A percentile compares a stretch with the other conserved stretches of the same genome.
Evolutionary conservation across 64 coral and sea anemone genomes (phyloP).

Genomic region (Porites australiensis): DNA sequence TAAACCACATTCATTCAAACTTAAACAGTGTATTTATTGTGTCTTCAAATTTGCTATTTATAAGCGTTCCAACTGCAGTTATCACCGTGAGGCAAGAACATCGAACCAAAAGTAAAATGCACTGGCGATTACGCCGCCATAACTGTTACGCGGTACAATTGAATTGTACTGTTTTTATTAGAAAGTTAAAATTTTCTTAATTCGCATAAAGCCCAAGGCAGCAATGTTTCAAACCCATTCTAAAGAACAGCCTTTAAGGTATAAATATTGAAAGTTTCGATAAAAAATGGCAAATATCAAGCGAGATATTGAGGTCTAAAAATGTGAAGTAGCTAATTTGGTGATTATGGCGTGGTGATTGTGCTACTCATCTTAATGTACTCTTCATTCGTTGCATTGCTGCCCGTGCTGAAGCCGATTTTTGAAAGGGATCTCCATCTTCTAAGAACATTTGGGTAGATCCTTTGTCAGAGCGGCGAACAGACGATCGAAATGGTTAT

Average conservation of each 20-base stretch:
- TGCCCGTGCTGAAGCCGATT: not conserved
- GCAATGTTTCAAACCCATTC: not conserved
- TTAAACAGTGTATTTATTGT: slow-evolving; percentile 4
- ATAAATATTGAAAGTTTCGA: slow-evolving; percentile 7
- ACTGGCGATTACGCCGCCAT: not conserved
- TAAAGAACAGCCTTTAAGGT: not conserved
- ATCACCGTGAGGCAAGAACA: not conserved
- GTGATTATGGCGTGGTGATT: slow-evolving; percentile 22
- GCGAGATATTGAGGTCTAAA: not conserved
- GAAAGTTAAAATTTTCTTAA: slow-evolving; percentile 18
- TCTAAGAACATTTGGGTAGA: not conserved
- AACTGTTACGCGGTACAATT: not conserved
- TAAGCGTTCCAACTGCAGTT: not conserved
- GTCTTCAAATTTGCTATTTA: not conserved
- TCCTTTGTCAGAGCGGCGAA: not conserved
- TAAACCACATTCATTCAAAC: not conserved
- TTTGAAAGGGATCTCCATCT: not conserved
- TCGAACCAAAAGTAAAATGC: not conserved
- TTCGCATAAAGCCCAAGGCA: not conserved
- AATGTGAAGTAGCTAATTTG: slow-evolving; percentile 3
- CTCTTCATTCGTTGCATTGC: not conserved
- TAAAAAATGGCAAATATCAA: not conserved
- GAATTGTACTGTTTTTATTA: slow-evolving; percentile 36
- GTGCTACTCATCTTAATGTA: slow-evolving; percentile 31
- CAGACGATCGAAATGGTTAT: slow-evolving; percentile 10